Percentiles rank a stretch among this genome's conserved stretches.
Conservation (phyloP, 2,888 invertebrate genomes). For the Cataglyphis livida region DNA sequence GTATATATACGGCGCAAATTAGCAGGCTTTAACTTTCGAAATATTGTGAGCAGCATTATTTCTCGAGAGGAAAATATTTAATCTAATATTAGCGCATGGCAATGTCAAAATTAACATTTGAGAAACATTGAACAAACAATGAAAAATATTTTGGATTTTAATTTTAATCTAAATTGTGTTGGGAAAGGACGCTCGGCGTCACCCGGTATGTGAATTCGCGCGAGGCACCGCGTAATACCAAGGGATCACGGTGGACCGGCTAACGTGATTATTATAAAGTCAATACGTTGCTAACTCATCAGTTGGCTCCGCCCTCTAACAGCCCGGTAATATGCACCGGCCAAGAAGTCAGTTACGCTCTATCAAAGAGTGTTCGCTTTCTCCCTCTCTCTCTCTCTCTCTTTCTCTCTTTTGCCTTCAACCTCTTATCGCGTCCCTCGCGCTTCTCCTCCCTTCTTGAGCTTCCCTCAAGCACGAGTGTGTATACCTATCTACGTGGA, state of each 20-base stretch:
- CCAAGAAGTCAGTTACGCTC: constrained; percentile 84
- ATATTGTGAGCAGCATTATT: not conserved
- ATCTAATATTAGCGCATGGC: too few species aligned
- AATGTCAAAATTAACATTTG: not conserved
- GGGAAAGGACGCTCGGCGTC: constrained; percentile 55
- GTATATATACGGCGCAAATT: constrained; percentile 7
- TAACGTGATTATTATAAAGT: constrained; percentile 86
- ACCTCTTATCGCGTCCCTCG: constrained; percentile 33
- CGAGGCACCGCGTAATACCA: constrained; percentile 80
- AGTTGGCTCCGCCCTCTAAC: constrained; percentile 85
- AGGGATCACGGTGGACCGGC: constrained; percentile 80
- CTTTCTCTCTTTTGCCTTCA: constrained; percentile 37
- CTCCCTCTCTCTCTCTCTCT: constrained; percentile 58
- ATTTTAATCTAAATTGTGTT: too few species aligned
- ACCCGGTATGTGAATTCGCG: constrained; percentile 80
- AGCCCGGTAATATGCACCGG: constrained; percentile 85
- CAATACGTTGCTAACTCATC: constrained; percentile 86
- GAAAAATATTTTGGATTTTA: not conserved
- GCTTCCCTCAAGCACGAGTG: constrained; percentile 55
- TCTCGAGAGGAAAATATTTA: not conserved
- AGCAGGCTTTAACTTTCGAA: not conserved
- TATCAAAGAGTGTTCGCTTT: constrained; percentile 75
- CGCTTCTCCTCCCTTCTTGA: constrained; percentile 23
- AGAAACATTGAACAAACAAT: not conserved
- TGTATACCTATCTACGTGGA: constrained; percentile 67